A percentile compares a stretch with the other conserved stretches of the same genome.
Conservation (phyloP, 2,888 invertebrate genomes). For the Myopa tessellatipennis region DNA sequence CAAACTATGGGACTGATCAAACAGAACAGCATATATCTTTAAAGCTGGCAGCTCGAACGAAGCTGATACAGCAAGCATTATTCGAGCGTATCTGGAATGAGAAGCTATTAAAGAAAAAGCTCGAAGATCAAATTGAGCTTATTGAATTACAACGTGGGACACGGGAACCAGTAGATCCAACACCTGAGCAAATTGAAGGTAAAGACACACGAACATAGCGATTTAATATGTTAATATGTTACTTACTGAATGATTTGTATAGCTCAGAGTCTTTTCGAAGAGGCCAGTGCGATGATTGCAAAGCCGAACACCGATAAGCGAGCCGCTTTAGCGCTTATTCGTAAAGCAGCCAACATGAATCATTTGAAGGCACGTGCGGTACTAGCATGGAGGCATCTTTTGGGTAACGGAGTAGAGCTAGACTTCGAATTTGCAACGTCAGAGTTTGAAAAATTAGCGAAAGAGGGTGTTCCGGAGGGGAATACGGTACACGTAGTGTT, state of each 20-base stretch:
- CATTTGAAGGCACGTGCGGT: constrained; percentile 85
- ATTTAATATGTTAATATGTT: constrained; percentile 17
- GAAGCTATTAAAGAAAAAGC: constrained; percentile 54
- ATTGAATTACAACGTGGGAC: constrained; percentile 49
- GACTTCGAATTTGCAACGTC: constrained; percentile 80
- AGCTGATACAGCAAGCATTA: constrained; percentile 54
- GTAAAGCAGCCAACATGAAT: constrained; percentile 83
- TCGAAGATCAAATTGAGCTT: constrained; percentile 57
- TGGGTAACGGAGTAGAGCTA: constrained; percentile 83
- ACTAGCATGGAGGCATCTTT: constrained; percentile 88
- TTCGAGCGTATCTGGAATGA: constrained; percentile 59
- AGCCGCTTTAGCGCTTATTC: constrained; percentile 80
- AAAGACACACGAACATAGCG: constrained; percentile 32
- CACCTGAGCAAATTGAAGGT: constrained; percentile 74
- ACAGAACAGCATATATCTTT: constrained; percentile 27
- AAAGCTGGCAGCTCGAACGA: constrained; percentile 44
- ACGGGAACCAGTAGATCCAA: constrained; percentile 61
- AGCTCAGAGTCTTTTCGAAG: constrained; percentile 82
- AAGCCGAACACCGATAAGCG: constrained; percentile 79
- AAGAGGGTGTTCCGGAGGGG: constrained; percentile 84
- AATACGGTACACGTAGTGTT: constrained; percentile 77
- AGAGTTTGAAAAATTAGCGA: constrained; percentile 81
- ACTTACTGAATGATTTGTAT: constrained; percentile 46
- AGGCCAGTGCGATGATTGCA: constrained; percentile 77
- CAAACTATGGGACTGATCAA: constrained; percentile 47